phyloP scores from a whole-genome alignment of 2,113 vertebrate species.

The Willisornis vidua region DNA sequence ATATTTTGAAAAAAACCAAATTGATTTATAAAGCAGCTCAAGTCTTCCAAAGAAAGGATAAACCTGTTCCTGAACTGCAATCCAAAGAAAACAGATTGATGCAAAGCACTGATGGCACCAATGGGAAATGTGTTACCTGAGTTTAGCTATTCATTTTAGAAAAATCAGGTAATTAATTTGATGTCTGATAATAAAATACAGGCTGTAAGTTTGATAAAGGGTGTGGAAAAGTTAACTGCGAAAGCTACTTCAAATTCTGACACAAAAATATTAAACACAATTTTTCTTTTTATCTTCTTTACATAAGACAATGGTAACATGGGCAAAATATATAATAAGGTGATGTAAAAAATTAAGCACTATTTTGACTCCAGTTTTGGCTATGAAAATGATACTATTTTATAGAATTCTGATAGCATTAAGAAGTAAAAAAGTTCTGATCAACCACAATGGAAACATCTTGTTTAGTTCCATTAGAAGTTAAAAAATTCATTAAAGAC shows the following conservation, averaged over 20 bases:
- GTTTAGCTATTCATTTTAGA: not conserved
- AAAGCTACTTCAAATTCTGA: not conserved
- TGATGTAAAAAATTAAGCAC: not conserved
- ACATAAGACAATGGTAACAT: not conserved
- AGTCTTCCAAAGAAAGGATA: not conserved
- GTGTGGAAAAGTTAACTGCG: not conserved
- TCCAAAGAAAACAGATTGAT: not conserved
- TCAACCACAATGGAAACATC: not conserved
- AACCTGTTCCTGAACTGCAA: not conserved
- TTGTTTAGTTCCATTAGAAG: not conserved
- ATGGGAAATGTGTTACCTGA: not conserved
- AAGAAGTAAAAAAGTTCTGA: not conserved
- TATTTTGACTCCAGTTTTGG: not conserved
- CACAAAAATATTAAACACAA: not conserved
- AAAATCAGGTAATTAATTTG: conserved; percentile 13
- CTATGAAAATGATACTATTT: not conserved
- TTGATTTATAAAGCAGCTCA: not conserved
- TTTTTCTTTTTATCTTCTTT: not conserved
- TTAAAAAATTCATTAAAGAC: not conserved
- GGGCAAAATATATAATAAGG: not conserved
- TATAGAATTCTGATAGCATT: not conserved
- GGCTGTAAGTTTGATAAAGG: not conserved
- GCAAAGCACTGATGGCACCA: not conserved
- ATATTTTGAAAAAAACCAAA: not conserved
- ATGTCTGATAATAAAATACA: conserved; percentile 17